Base-by-base conservation (phyloP, 2,113 vertebrate genomes). In the Maccullochella peelii region DNA sequence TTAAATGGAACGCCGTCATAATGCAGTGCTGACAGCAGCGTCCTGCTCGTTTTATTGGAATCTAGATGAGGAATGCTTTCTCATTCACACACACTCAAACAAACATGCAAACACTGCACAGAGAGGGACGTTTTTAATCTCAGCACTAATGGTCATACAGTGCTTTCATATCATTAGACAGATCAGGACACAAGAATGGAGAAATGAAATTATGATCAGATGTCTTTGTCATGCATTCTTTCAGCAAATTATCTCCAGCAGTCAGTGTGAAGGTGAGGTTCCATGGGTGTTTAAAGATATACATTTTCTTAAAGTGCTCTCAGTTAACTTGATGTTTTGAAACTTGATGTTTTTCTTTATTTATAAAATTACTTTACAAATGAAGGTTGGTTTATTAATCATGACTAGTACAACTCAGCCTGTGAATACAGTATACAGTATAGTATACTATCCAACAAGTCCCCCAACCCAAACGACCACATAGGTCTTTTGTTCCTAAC, bases 1-100 rank as follows among this genome's bases (percentile, higher is more conserved):
- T 84, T 69, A 74, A 82, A 70, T 33, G 25, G 11, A 77, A 8
- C 27, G 47, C 21, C n/a, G 16, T 79, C 65, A 15, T 66, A 23
- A 63, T 62, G 65, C 50, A 38, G 33, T 3, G 23, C 59, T 57
- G 83, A 76, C 85, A 58, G 55, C 38, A 36, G 14, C 5, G 6
- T 33, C 20, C n/a, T 68, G 50, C n/a, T 49, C 1, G 0, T 66
- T 49, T 54, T 82, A 63, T 57, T 82, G 61, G 49, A 73, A 40
- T 52, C 58, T 42, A 3, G 7, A 74, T 82, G 65, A 49, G 25
- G 21, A 74, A 42, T 58, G 36, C 8, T 33, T 55, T 63, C 23
- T 54, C 20, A 33, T 8, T 57, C 7, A 14, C 14, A 47, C 44
- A 44, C 12, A 47, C 3, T 3, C 42, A 42, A 2, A 36, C 10